Evolutionary conservation across 2,113 vertebrate genomes (phyloP), one percentile per base, ranked within the genome.

Genomic region (Aegypius monachus): DNA sequence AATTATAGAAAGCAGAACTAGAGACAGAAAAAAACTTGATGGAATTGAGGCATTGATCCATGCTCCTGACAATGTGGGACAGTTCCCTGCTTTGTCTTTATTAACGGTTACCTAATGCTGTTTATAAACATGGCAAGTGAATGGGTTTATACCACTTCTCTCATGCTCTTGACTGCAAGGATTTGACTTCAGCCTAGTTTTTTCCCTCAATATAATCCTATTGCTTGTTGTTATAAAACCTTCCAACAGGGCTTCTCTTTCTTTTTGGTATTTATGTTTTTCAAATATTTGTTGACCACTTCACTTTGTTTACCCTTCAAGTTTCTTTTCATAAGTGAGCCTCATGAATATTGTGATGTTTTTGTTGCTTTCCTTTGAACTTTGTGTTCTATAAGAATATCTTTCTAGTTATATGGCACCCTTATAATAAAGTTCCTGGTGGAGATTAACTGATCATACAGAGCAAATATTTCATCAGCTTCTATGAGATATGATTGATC

Each of bases 201-300:
- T 61, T 68, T 16, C 23, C 50, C 80, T 70, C 42, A 15, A 5
- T 50, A 16, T 9, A 74, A 88, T 70, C 4, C 1, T 55, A 16
- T 25, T 55, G 42, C 63, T 86, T 0, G 1, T 68, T 85, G 71
- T 50, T 86, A 34, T 22, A 81, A 70, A 88, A 73, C 55, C 52
- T 90, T 75, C 61, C 45, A 52, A 22, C 56, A 42, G 5, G 4
- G 74, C 88, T 82, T 73, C 32, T 81, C 42, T 91, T 91, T 58
- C 73, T 67, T 36, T 22, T 18, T 77, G 66, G 45, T 81, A 31
- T 94, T 96, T 95, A 59, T 85, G 85, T 90, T 94, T 81, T 42
- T 96, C 81, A 82, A 32, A 96, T 94, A 82, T 85, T 94, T 96
- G 87, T 95, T 95, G 87, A 61, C 85, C 23, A 3, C 48, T 93